phyloP scores from a whole-genome alignment of 2,888 invertebrate species.

The Drosophila dives region DNA sequence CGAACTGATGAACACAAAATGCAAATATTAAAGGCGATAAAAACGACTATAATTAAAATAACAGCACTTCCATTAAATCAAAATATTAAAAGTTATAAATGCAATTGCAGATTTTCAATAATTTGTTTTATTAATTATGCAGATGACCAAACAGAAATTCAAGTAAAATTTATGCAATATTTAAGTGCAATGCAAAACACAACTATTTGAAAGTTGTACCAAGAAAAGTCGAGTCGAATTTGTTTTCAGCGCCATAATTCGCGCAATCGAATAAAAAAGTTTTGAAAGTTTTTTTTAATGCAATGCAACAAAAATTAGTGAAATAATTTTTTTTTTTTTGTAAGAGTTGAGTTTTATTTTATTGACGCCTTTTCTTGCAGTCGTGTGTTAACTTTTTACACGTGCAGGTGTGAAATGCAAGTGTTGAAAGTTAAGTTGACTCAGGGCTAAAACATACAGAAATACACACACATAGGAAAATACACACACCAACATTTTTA shows the following conservation, averaged over 20 bases:
- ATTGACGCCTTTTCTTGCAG: slow-evolving; percentile 47
- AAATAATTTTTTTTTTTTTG: slow-evolving; percentile 24
- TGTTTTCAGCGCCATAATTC: slow-evolving; percentile 17
- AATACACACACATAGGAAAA: slow-evolving; percentile 4
- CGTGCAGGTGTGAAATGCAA: slow-evolving; percentile 75
- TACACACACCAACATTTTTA: slow-evolving; percentile 11
- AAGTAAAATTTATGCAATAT: not conserved
- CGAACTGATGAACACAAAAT: not conserved
- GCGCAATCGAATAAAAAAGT: slow-evolving; percentile 28
- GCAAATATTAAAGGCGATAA: not conserved
- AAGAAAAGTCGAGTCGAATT: slow-evolving; percentile 2
- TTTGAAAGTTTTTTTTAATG: slow-evolving; percentile 36
- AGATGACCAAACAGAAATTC: not conserved
- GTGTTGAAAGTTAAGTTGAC: slow-evolving; percentile 62
- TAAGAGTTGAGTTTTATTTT: slow-evolving; percentile 32
- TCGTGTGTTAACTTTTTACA: slow-evolving; percentile 66
- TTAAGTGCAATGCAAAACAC: not conserved
- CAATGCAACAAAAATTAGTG: slow-evolving; percentile 51
- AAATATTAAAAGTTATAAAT: not conserved
- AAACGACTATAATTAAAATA: not conserved
- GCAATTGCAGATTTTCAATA: not conserved
- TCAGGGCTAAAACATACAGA: slow-evolving; percentile 36
- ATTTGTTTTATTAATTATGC: not conserved
- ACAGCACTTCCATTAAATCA: not conserved
- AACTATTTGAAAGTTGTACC: not conserved